These are phyloP conservation scores for Solea senegalensis DNA, from an alignment of 2,113 vertebrate species.

Conservation along the genomic window DNA sequence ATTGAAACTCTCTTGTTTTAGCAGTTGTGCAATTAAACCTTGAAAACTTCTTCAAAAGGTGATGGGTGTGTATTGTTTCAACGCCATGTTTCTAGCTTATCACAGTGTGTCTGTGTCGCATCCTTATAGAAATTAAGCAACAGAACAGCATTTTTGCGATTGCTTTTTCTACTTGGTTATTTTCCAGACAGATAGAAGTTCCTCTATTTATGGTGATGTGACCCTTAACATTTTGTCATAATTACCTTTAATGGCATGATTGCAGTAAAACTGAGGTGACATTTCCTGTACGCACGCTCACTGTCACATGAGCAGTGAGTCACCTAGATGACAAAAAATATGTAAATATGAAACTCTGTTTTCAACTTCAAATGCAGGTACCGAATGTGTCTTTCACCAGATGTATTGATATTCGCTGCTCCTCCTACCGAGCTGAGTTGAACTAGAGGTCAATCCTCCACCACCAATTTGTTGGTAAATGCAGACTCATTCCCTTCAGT, in stretches of 20 bases:
- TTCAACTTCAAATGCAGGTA: conserved; percentile 3
- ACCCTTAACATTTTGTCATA: conserved; percentile 49
- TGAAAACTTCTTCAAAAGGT: neutral
- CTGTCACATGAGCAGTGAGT: conserved; percentile 42
- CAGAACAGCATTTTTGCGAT: conserved; percentile 36
- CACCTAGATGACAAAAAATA: conserved; percentile 40
- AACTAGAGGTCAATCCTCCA: conserved; percentile 58
- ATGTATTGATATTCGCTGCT: conserved; percentile 62
- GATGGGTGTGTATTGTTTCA: conserved; percentile 4
- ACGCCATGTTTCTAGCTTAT: neutral
- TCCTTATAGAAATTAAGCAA: conserved; percentile 25
- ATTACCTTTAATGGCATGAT: conserved; percentile 58
- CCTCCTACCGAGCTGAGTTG: conserved; percentile 45
- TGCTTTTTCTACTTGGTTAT: conserved; percentile 44
- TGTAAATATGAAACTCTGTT: conserved; percentile 44
- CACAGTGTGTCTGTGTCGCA: neutral
- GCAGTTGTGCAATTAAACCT: conserved; percentile 19
- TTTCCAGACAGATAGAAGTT: conserved; percentile 42
- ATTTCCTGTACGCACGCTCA: conserved; percentile 49
- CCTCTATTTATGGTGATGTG: conserved; percentile 27
- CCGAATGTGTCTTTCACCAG: conserved; percentile 36
- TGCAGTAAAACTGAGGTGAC: conserved; percentile 57
- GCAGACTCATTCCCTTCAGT: conserved; percentile 62
- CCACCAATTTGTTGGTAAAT: conserved; percentile 67
- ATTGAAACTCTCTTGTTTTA: conserved; percentile 8